phyloP scores from a whole-genome alignment of 2,113 vertebrate species.

The Colius striatus region DNA sequence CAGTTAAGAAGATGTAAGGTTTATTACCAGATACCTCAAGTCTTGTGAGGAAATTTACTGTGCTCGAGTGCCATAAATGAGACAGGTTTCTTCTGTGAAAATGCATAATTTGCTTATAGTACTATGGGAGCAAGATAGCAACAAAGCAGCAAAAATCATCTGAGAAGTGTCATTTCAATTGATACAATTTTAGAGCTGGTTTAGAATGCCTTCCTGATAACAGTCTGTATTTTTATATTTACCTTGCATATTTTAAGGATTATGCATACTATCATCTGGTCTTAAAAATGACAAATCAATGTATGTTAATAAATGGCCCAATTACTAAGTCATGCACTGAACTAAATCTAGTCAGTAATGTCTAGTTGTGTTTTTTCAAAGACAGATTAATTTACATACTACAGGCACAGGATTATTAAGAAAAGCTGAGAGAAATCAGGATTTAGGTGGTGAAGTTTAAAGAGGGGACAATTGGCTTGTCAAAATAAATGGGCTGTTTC shows the following conservation, averaged over 20 bases:
- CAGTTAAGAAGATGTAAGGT: background rate
- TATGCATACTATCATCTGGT: background rate
- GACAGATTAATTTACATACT: constrained; percentile 1
- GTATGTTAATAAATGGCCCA: background rate
- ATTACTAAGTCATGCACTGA: background rate
- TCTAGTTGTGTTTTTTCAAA: background rate
- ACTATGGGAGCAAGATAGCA: accelerated
- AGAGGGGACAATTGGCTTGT: background rate
- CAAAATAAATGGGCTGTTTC: background rate
- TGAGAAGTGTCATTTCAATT: background rate
- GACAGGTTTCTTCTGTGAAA: background rate
- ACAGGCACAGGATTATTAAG: background rate
- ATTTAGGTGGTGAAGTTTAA: background rate
- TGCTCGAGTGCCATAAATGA: background rate
- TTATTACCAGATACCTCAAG: background rate
- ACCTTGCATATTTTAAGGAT: constrained; percentile 16
- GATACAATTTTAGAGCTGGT: background rate
- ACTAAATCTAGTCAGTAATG: background rate
- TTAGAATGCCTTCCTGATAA: background rate
- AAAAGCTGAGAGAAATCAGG: background rate
- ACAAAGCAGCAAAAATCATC: background rate
- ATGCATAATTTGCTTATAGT: background rate
- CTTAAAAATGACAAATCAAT: background rate
- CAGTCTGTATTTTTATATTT: background rate
- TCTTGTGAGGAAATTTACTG: background rate